These are phyloP conservation scores for Erannis defoliaria DNA, from an alignment of 2,888 invertebrate genomes.

Conservation along the genomic window DNA sequence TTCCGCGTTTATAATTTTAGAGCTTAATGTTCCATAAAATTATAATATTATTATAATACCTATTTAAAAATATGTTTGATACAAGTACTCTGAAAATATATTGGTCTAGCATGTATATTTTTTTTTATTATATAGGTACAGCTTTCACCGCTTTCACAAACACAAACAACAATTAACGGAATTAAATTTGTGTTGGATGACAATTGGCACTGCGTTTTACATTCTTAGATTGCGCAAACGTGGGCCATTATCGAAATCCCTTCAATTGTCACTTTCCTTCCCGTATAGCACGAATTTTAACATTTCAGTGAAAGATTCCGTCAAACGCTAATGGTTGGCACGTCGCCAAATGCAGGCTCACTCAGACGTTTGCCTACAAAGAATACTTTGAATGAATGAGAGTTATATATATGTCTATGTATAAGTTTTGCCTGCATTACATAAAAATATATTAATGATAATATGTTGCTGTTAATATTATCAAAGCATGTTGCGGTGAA, in stretches of 20 bases:
- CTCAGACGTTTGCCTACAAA: constrained; percentile 38
- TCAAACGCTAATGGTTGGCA: constrained; percentile 62
- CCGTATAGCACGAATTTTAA: constrained; percentile 46
- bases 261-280: constrained; percentile 64
- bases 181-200: not conserved
- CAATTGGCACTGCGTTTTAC: constrained; percentile 3
- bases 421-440: constrained; percentile 13
- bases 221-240: constrained; percentile 17
- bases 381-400: constrained; percentile 43
- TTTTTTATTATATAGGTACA: no score
- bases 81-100: no score
- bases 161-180: no score
- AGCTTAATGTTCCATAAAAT: no score
- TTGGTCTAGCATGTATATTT: no score
- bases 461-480: no score
- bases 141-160: no score
- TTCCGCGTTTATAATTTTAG: no score
- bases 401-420: constrained; percentile 9
- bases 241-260: constrained; percentile 44
- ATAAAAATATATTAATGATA: constrained; percentile 24
- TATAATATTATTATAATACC: no score
- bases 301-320: constrained; percentile 61
- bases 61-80: no score
- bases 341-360: constrained; percentile 60
- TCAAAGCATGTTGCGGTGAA: not conserved